phyloP scores from a whole-genome alignment of 2,797 vertebrate species.

The Sebastes aleutianus region DNA sequence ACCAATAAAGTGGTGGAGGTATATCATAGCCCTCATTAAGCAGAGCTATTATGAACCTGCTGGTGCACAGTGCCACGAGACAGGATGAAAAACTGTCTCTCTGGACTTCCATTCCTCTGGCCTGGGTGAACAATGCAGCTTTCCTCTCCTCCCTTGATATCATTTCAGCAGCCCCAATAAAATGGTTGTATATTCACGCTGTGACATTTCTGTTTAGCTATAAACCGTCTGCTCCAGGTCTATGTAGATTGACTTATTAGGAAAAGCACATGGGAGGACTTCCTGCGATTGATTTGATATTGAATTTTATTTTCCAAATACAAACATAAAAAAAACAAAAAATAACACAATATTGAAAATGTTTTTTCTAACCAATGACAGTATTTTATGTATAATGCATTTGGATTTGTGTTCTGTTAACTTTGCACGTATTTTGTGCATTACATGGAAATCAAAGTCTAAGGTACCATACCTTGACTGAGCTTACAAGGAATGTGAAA shows the following conservation, averaged over 20 bases:
- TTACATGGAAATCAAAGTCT: neutral
- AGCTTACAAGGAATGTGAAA: neutral
- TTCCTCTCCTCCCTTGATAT: conserved; percentile 39
- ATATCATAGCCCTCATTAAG: conserved; percentile 79
- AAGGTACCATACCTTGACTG: neutral
- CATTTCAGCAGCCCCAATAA: conserved; percentile 46
- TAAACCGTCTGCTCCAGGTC: conserved; percentile 34
- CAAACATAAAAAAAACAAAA: neutral
- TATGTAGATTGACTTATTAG: conserved; percentile 10
- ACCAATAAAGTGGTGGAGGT: conserved; percentile 71
- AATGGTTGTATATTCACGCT: conserved; percentile 46
- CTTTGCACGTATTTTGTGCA: neutral
- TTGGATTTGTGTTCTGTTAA: neutral
- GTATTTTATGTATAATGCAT: neutral
- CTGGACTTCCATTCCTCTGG: conserved; percentile 50
- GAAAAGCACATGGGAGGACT: conserved; percentile 2
- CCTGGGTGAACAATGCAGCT: conserved; percentile 57
- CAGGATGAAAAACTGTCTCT: conserved; percentile 65
- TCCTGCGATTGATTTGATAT: conserved; percentile 7
- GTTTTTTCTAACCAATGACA: neutral
- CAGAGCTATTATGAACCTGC: conserved; percentile 70
- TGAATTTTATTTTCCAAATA: neutral
- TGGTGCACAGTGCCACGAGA: conserved; percentile 61
- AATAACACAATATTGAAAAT: too few relatives aligned
- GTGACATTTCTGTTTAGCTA: conserved; percentile 51